These are phyloP conservation scores for Campoletis sonorensis DNA, from an alignment of 1,140 invertebrate species.

Conservation along the genomic window DNA sequence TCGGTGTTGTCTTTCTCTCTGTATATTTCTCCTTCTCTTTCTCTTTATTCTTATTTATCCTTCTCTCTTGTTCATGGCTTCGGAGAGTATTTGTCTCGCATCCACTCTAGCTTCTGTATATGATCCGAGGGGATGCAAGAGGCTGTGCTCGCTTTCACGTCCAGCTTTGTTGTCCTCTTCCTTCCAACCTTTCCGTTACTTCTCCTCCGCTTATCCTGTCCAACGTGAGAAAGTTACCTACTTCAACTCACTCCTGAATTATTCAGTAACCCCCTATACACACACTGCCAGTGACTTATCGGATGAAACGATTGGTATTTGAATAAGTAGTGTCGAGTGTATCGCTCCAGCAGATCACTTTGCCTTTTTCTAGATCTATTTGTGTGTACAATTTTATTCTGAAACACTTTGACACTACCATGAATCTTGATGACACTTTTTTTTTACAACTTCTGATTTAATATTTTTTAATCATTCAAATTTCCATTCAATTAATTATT, in stretches of 20 bases:
- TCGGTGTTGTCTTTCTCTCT: background rate
- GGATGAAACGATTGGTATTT: conserved; percentile 62
- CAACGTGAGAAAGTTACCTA: conserved; percentile 52
- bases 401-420: too few relatives aligned
- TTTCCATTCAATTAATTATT: too few relatives aligned
- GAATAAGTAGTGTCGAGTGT: conserved; percentile 61
- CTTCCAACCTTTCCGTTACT: background rate
- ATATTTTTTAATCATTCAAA: too few relatives aligned
- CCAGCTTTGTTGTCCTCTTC: background rate
- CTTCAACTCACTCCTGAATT: conserved; percentile 54
- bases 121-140: background rate
- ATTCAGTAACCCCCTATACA: conserved; percentile 55
- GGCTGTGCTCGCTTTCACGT: background rate
- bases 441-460: background rate
- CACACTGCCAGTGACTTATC: conserved; percentile 60
- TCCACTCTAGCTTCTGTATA: background rate
- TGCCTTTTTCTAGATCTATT: background rate
- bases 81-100: conserved; percentile 30
- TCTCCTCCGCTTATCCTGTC: conserved; percentile 44
- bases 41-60: background rate
- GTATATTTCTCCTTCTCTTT: background rate
- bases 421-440: background rate
- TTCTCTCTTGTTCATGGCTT: background rate
- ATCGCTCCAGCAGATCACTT: conserved; percentile 16
- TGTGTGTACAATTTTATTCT: background rate